Percentiles rank a stretch among this genome's conserved stretches.
Evolutionary conservation across 2,888 invertebrate species (phyloP).

Genomic region (Pardosa pseudoannulata): DNA sequence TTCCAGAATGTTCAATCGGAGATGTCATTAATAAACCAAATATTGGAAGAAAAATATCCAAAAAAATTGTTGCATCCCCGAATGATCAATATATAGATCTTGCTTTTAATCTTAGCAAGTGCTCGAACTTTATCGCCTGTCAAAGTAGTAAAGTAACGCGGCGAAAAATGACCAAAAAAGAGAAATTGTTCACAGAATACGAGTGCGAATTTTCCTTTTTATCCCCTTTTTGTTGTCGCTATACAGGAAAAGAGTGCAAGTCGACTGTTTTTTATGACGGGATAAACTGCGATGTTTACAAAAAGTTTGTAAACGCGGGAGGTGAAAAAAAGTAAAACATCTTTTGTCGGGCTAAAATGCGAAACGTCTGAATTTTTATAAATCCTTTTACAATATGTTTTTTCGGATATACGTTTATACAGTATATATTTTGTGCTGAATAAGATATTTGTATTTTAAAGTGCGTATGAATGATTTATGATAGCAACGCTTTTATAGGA

Average conservation of each 20-base stretch:
- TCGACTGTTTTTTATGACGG: not conserved
- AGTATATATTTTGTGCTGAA: too few species aligned
- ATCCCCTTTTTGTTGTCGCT: too few species aligned
- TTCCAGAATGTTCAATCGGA: too few species aligned
- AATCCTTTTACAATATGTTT: too few species aligned
- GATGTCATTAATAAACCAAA: too few species aligned
- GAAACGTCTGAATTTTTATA: not conserved
- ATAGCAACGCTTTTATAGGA: too few species aligned
- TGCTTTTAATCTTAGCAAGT: not conserved
- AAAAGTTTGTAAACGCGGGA: not conserved
- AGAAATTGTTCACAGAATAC: not conserved
- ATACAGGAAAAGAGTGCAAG: not conserved
- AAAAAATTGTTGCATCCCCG: too few species aligned
- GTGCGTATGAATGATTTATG: too few species aligned
- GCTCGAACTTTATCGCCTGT: not conserved
- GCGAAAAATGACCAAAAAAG: not conserved
- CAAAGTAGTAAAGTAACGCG: not conserved
- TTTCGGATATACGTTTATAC: too few species aligned
- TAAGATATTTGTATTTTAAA: too few species aligned
- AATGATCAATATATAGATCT: not conserved
- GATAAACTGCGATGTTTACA: not conserved
- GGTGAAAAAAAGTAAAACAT: not conserved
- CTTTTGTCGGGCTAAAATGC: not conserved
- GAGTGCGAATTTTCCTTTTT: not conserved
- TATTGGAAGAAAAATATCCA: too few species aligned